Percentiles rank a stretch among this genome's conserved stretches.
These are phyloP conservation scores for Cheiracanthium punctorium DNA, from an alignment of 2,888 invertebrate genomes.

Conservation along the genomic window DNA sequence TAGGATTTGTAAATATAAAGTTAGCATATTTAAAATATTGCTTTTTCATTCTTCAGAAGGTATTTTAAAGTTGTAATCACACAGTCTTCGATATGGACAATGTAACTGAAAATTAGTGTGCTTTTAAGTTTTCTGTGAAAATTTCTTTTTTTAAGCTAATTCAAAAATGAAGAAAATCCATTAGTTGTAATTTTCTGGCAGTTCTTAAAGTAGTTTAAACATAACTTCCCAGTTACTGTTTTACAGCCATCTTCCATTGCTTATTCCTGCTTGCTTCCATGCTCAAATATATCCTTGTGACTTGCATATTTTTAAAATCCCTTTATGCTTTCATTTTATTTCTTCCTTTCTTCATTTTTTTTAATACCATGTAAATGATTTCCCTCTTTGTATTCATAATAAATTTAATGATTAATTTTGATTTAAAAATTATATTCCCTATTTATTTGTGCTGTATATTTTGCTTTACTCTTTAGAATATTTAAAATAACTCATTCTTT, in stretches of 20 bases:
- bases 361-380: too few relatives aligned
- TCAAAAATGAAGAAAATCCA: too few relatives aligned
- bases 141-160: too few relatives aligned
- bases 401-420: not conserved
- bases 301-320: not conserved
- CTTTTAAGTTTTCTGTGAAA: too few relatives aligned
- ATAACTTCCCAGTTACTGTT: not conserved
- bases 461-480: constrained; percentile 39
- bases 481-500: constrained; percentile 31
- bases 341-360: too few relatives aligned
- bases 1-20: too few relatives aligned
- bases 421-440: not conserved
- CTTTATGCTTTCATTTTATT: too few relatives aligned
- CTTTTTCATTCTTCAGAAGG: too few relatives aligned
- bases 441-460: constrained; percentile 38
- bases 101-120: too few relatives aligned
- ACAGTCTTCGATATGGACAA: too few relatives aligned
- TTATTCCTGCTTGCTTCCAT: constrained; percentile 30
- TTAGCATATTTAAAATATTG: too few relatives aligned
- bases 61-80: too few relatives aligned
- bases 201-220: constrained; percentile 21
- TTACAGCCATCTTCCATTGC: constrained; percentile 49
- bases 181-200: constrained; percentile 41
- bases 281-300: not conserved
- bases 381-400: not conserved